Conservation (phyloP, 2,113 vertebrate species). For the Columba janthina region DNA sequence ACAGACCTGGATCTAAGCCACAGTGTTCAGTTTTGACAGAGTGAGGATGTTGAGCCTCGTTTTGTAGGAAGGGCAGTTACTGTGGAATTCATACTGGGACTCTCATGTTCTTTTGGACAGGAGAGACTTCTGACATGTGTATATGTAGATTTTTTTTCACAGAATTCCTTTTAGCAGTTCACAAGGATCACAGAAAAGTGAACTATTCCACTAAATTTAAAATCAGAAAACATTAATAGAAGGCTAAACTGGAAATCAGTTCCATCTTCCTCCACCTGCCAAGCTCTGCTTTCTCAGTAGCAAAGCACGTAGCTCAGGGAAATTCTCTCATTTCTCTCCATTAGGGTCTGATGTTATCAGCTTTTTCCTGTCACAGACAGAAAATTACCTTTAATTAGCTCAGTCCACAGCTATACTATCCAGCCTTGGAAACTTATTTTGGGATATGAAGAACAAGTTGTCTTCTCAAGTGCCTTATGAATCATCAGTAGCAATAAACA, state of each 20-base stretch:
- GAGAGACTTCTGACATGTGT: background rate
- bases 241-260: conserved; percentile 44
- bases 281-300: conserved; percentile 24
- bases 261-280: conserved; percentile 30
- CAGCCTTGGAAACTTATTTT: conserved; percentile 21
- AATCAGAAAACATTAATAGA: conserved; percentile 62
- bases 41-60: background rate
- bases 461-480: conserved; percentile 2
- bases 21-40: background rate
- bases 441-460: background rate
- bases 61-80: background rate
- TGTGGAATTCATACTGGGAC: background rate
- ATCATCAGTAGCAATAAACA: background rate
- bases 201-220: conserved; percentile 47
- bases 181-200: conserved; percentile 2
- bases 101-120: background rate
- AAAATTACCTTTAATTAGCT: conserved; percentile 53
- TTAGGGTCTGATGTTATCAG: conserved; percentile 39
- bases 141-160: background rate
- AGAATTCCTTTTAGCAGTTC: background rate
- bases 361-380: conserved; percentile 37
- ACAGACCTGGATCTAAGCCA: background rate
- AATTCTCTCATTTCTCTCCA: conserved; percentile 32
- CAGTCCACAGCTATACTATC: background rate
- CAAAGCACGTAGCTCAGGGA: conserved; percentile 32